Percentiles rank a stretch among this genome's conserved stretches.
Conservation (phyloP, 2,113 vertebrate genomes). For the Orientallactaga bullata region DNA sequence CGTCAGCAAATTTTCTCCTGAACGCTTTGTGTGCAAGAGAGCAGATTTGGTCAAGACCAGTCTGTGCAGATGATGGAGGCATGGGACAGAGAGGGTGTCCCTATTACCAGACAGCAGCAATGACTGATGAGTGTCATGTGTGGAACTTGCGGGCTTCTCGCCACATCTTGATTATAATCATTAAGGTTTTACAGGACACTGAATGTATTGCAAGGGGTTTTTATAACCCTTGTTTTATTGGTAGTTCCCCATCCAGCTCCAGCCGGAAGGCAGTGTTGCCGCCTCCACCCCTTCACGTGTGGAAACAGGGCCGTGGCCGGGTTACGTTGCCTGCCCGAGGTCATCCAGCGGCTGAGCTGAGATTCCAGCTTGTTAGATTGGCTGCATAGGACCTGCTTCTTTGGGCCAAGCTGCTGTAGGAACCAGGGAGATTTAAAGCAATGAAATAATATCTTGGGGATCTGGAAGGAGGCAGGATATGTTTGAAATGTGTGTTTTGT, state of each 20-base stretch:
- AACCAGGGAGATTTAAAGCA: neutral
- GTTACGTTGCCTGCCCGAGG: slow-evolving; percentile 55
- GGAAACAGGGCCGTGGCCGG: slow-evolving; percentile 49
- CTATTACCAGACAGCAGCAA: slow-evolving; percentile 72
- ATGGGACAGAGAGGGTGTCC: neutral
- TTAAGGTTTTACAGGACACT: slow-evolving; percentile 75
- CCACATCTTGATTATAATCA: slow-evolving; percentile 78
- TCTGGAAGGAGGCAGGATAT: neutral
- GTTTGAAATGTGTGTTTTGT: slow-evolving; percentile 51
- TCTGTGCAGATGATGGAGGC: slow-evolving; percentile 44
- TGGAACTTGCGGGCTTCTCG: slow-evolving; percentile 56
- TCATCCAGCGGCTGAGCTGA: slow-evolving; percentile 40
- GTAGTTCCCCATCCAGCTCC: slow-evolving; percentile 48
- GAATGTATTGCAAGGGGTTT: slow-evolving; percentile 65
- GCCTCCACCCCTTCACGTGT: slow-evolving; percentile 50
- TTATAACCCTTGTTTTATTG: slow-evolving; percentile 75
- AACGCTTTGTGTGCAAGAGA: slow-evolving; percentile 25
- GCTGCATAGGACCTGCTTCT: neutral
- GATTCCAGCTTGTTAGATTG: slow-evolving; percentile 2
- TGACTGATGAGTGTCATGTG: slow-evolving; percentile 67
- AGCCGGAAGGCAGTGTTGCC: slow-evolving; percentile 33
- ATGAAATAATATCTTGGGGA: neutral
- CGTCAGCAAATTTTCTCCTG: neutral
- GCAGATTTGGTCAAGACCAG: slow-evolving; percentile 1
- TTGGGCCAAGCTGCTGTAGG: neutral